phyloP scores from a whole-genome alignment of 2,888 invertebrate genomes.

The Andrena chrysosceles region DNA sequence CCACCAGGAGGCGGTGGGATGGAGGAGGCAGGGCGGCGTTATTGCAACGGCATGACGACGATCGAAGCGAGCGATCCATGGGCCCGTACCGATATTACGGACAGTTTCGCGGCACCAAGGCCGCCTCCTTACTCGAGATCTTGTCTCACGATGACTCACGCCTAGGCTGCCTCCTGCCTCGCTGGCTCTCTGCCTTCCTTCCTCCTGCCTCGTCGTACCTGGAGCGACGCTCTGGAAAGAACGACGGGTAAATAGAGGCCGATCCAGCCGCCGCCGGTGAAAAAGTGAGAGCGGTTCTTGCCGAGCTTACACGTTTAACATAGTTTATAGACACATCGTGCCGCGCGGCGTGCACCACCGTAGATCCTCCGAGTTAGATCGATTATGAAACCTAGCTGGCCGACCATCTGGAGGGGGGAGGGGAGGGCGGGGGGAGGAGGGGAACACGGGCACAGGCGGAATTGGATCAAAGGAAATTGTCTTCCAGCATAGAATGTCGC shows the following conservation, averaged over 20 bases:
- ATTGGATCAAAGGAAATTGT: slow-evolving; percentile 22
- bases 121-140: slow-evolving; percentile 80
- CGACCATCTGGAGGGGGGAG: not conserved
- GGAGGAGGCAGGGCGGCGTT: slow-evolving; percentile 19
- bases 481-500: not conserved
- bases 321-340: slow-evolving; percentile 60
- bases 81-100: slow-evolving; percentile 77
- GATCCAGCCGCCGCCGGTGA: not conserved
- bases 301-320: slow-evolving; percentile 55
- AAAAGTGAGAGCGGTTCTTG: slow-evolving; percentile 53
- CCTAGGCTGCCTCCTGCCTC: slow-evolving; percentile 70
- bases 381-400: slow-evolving; percentile 42
- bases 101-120: slow-evolving; percentile 79
- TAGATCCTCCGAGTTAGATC: slow-evolving; percentile 42
- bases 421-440: not conserved
- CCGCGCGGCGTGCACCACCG: slow-evolving; percentile 30
- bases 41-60: slow-evolving; percentile 58
- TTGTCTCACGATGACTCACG: slow-evolving; percentile 77
- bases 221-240: slow-evolving; percentile 26
- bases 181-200: slow-evolving; percentile 68
- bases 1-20: slow-evolving; percentile 6
- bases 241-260: slow-evolving; percentile 52
- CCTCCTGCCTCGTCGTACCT: slow-evolving; percentile 22
- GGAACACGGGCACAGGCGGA: slow-evolving; percentile 2
- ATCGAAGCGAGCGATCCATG: slow-evolving; percentile 67